These are phyloP conservation scores for Nothobranchius kuhntae DNA, from an alignment of 2,113 vertebrate genomes.

Conservation along the genomic window DNA sequence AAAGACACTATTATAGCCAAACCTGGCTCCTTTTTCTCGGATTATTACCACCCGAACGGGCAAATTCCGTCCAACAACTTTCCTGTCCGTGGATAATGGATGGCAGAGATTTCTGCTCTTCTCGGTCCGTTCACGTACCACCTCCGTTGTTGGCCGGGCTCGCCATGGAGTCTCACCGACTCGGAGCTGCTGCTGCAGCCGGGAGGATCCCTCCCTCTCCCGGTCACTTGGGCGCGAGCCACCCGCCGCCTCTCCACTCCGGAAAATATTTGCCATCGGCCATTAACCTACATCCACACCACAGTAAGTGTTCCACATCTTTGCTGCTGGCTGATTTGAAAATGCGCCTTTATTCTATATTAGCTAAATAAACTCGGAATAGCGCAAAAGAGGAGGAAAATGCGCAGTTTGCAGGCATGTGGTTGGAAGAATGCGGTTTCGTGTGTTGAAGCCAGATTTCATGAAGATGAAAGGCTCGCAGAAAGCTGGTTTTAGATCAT, in stretches of 20 bases:
- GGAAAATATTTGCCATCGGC: constrained; percentile 90
- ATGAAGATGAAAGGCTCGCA: constrained; percentile 37
- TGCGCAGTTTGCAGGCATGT: constrained; percentile 29
- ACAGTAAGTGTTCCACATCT: constrained; percentile 82
- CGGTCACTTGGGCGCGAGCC: constrained; percentile 84
- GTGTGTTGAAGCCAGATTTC: constrained; percentile 8
- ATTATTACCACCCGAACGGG: constrained; percentile 58
- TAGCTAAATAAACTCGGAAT: too few species aligned
- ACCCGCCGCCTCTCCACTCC: constrained; percentile 86
- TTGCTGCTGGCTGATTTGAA: too few species aligned
- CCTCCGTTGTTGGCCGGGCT: constrained; percentile 89
- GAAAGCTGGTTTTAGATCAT: constrained; percentile 47
- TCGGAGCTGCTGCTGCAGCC: constrained; percentile 83
- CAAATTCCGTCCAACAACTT: constrained; percentile 74
- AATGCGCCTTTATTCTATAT: too few species aligned
- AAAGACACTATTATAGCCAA: constrained; percentile 77
- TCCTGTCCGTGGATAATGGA: constrained; percentile 87
- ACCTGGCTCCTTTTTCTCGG: constrained; percentile 53
- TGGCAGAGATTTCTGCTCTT: constrained; percentile 96
- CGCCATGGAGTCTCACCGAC: constrained; percentile 90
- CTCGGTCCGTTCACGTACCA: constrained; percentile 90
- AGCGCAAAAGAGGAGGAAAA: too few species aligned
- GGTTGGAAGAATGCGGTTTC: not conserved
- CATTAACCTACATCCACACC: constrained; percentile 90
- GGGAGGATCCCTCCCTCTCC: constrained; percentile 86